phyloP scores from a whole-genome alignment of 2,888 invertebrate species.

The Dasypolia templi region DNA sequence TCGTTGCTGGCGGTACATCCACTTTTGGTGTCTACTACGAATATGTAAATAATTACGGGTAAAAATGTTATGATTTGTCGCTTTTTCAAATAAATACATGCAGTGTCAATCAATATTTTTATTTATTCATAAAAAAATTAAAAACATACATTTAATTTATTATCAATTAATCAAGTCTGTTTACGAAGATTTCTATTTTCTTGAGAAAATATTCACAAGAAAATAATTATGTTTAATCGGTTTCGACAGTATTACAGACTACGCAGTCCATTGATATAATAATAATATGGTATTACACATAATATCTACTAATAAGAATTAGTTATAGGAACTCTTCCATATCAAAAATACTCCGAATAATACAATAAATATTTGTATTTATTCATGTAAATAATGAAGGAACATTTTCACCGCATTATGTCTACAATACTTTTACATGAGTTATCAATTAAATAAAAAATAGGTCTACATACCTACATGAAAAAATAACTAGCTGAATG shows the following conservation, averaged over 20 bases:
- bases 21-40: slow-evolving; percentile 9
- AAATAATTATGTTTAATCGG: neutral
- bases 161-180: neutral
- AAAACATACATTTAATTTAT: slow-evolving; percentile 5
- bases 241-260: neutral
- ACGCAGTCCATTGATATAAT: neutral
- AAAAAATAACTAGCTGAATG: neutral
- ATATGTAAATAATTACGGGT: slow-evolving; percentile 41
- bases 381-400: neutral
- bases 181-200: neutral
- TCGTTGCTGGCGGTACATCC: neutral
- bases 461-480: neutral
- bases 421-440: neutral
- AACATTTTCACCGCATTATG: neutral
- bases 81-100: slow-evolving; percentile 47
- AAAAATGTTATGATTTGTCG: slow-evolving; percentile 9
- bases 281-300: neutral
- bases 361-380: neutral
- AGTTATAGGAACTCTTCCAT: neutral
- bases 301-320: neutral
- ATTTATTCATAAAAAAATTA: slow-evolving; percentile 20
- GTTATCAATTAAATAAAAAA: neutral
- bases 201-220: neutral
- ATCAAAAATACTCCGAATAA: too few relatives aligned
- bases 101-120: slow-evolving; percentile 14